phyloP scores from a whole-genome alignment of 2,797 vertebrate species.

The Avahi laniger region DNA sequence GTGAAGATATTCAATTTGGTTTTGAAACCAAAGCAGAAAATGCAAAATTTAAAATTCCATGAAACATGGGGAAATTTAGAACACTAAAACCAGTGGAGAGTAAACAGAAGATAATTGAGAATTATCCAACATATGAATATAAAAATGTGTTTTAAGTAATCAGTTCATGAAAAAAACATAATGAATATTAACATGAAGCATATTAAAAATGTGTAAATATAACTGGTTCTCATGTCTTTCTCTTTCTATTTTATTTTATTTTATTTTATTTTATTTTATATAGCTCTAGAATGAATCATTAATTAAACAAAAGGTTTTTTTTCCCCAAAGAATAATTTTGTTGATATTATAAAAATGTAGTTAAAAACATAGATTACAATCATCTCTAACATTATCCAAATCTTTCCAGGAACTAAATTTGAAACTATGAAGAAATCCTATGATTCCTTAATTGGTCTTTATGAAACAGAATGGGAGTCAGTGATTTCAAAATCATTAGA shows the following conservation, averaged over 20 bases:
- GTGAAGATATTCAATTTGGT: slow-evolving; percentile 38
- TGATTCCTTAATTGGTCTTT: background rate
- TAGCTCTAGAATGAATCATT: slow-evolving; percentile 58
- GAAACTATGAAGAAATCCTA: slow-evolving; percentile 25
- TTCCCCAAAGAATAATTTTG: slow-evolving; percentile 42
- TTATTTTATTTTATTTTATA: slow-evolving; percentile 76
- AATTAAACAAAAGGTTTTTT: slow-evolving; percentile 39
- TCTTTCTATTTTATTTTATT: slow-evolving; percentile 79
- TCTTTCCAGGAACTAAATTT: slow-evolving; percentile 53
- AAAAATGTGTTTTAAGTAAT: slow-evolving; percentile 51
- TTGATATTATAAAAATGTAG: slow-evolving; percentile 58
- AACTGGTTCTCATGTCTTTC: slow-evolving; percentile 77
- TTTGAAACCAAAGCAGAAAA: slow-evolving; percentile 58
- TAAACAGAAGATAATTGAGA: slow-evolving; percentile 26
- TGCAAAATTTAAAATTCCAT: slow-evolving; percentile 28
- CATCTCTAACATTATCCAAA: slow-evolving; percentile 33
- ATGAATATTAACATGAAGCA: slow-evolving; percentile 63
- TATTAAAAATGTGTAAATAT: slow-evolving; percentile 83
- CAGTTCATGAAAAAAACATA: slow-evolving; percentile 61
- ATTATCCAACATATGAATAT: slow-evolving; percentile 32
- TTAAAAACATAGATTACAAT: slow-evolving; percentile 50
- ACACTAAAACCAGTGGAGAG: slow-evolving; percentile 1
- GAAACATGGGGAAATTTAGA: slow-evolving; percentile 27
- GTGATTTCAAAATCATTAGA: slow-evolving; percentile 26
- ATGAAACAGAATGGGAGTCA: slow-evolving; percentile 10